Conservation (phyloP, 2,888 invertebrate genomes). For the Euplagia quadripunctaria region DNA sequence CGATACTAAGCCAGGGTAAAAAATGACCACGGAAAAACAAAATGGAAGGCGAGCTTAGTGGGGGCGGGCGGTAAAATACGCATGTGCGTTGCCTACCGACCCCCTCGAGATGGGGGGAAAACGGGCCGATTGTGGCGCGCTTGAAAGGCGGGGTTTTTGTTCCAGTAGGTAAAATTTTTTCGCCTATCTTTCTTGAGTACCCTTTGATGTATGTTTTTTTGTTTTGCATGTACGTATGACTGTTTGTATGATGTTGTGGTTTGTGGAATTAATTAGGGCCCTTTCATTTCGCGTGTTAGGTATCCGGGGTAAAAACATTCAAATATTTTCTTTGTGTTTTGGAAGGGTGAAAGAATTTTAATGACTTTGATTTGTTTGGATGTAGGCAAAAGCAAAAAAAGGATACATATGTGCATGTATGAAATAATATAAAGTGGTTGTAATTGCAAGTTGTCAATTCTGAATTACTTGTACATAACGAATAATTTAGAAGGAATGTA, state of each 20-base stretch:
- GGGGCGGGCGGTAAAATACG: slow-evolving; percentile 73
- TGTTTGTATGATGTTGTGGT: slow-evolving; percentile 60
- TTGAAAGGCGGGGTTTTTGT: slow-evolving; percentile 60
- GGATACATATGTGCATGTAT: background rate
- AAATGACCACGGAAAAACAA: slow-evolving; percentile 76
- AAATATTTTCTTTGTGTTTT: slow-evolving; percentile 53
- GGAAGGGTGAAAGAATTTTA: slow-evolving; percentile 68
- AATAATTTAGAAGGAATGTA: no score
- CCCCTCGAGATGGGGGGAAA: slow-evolving; percentile 49
- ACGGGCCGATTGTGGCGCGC: slow-evolving; percentile 48
- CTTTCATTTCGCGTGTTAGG: slow-evolving; percentile 70
- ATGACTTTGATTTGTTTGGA: slow-evolving; percentile 54
- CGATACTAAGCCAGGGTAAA: slow-evolving; percentile 52
- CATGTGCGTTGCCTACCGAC: slow-evolving; percentile 76
- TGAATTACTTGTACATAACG: no score
- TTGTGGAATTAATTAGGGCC: slow-evolving; percentile 76
- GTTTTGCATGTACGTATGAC: slow-evolving; percentile 5
- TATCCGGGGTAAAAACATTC: slow-evolving; percentile 68
- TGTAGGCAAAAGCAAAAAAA: background rate
- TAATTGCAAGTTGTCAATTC: no score
- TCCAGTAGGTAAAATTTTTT: slow-evolving; percentile 66
- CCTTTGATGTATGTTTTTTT: slow-evolving; percentile 54
- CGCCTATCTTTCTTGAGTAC: slow-evolving; percentile 63
- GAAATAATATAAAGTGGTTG: background rate
- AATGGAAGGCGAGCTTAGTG: slow-evolving; percentile 81